Base-by-base conservation (phyloP, 2,888 invertebrate genomes). In the Ophion costatus region DNA sequence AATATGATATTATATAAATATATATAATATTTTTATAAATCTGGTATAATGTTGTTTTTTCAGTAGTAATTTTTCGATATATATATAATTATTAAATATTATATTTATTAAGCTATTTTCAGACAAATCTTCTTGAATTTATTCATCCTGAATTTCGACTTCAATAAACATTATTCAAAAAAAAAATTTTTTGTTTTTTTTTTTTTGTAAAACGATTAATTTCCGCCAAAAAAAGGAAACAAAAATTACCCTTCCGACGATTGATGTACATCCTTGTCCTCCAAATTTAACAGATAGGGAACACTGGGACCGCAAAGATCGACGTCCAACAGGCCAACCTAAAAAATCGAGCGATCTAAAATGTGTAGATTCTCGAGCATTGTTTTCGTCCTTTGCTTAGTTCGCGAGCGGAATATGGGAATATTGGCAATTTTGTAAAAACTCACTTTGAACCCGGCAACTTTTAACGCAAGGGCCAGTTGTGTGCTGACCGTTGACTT, bases 401-500 rank as follows among this genome's bases (percentile, higher is more conserved):
- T 29, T 22, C 11, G 20, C 1, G 51, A 14, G 17, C 4, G 4
- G 17, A 51, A 51, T 51, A 51, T 51, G 51, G 17, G 51, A 51
- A 51, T 14, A 14, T 51, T 11, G 17, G 11, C 3, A 6, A 67
- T 59, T 10, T 14, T 29, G 33, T n/a, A 24, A 17, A 73, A 70
- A 90, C 91, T 92, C 92, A 98, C 98, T 95, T 98, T 97, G 93
- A 95, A 96, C 87, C 97, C 97, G 91, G 95, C 95, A 94, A 97
- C 96, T 93, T 96, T 96, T 14, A 99, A 94, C 24, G 98, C 96
- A 89, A 98, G 94, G 0, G 99, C 98, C 84, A 99, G 93, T 93
- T 99, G 98, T 1, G 98, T 97, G 93, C 98, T 98, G 14, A 99
- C 97, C 82, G 99, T 99, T 24, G 99, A 99, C 95, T 99, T 99